Base-by-base conservation (phyloP, 2,113 vertebrate genomes). In the Okapia johnstoni region DNA sequence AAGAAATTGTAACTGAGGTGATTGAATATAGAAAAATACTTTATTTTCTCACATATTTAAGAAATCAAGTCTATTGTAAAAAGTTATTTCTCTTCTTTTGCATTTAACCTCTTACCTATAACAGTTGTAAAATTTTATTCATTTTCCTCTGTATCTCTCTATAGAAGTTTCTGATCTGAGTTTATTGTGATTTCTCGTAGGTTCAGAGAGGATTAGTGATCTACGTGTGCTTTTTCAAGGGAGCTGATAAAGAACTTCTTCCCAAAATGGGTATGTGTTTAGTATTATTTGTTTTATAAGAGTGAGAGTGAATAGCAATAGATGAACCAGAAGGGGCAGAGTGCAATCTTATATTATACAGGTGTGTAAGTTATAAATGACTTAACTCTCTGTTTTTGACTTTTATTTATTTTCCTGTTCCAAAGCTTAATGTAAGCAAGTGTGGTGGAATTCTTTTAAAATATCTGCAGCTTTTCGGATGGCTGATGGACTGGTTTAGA, bases 141-240 rank as follows among this genome's bases (percentile, higher is more conserved):
- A 81, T 28, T 93, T 43, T 93, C 9, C 10, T 77, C n/a, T 77
- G 5, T 80, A 6, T 50, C 40, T 70, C n/a, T 90, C 3, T 79
- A 13, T 83, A 58, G 57, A 80, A 60, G 28, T 90, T 88, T 83
- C 81, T 97, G 97, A 97, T 84, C n/a, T 88, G 48, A 90, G 6
- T 94, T 93, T 95, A 57, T 73, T 95, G 87, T 94, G 98, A 23
- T 97, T 90, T 97, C 96, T 97, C 6, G 5, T 98, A 99, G 99
- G 99, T 99, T 97, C 98, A 99, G 58, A 99, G 99, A 98, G 99
- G 99, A 54, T 99, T 99, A 98, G 99, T 99, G 97, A 99, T 99
- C 98, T 99, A 99, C 57, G 97, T 99, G 97, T 99, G 99, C 95
- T 99, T 99, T 99, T 99, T 99, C 97, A 99, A 99, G 99, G 99